Evolutionary conservation across 2,113 vertebrate genomes (phyloP), one percentile per base, ranked within the genome.

Genomic region (Myotis brandtii): DNA sequence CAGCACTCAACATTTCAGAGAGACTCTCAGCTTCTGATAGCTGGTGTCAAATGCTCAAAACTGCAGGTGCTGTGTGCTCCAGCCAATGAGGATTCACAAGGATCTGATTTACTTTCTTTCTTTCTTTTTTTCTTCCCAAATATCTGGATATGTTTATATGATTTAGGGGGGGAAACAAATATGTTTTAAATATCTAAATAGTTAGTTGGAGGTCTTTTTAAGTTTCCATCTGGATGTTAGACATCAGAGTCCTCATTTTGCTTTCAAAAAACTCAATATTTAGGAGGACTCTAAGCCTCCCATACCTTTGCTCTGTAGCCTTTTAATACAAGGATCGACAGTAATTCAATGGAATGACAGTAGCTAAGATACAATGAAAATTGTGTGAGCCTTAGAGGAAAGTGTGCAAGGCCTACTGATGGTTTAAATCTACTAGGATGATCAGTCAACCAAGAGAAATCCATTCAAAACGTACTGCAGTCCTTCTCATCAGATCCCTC

Each of bases 401-500:
- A 83, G 8, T 37, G 23, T n/a, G 0, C 43, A 56, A 62, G 46
- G 16, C 4, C 6, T 32, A 32, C 2, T 34, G 20, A 37, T 9
- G 48, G 25, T n/a, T 73, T 48, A n/a, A 27, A 83, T 46, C 37
- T 59, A 32, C 5, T 13, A 54, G 7, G 56, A 67, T 85, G n/a
- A 76, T 25, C 32, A 20, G 67, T 18, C n/a, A 16, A 67, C 12
- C 27, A 70, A 73, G 21, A 88, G 69, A 92, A 77, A 59, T 12
- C 32, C 12, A 5, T 32, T 67, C 25, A 88, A 77, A 52, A 98
- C 99, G 99, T 97, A 99, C 99, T 95, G 80, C 99, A 99, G 97
- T 99, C 98, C 66, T 96, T 98, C 98, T 99, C 99, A 98, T 99
- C 99, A 9, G 99, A 99, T 84, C 99, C 98, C 83, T 99, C 99